Evolutionary conservation across 92 coral and sea anemone species (phyloP).

Genomic region (Phymanthus crucifer): DNA sequence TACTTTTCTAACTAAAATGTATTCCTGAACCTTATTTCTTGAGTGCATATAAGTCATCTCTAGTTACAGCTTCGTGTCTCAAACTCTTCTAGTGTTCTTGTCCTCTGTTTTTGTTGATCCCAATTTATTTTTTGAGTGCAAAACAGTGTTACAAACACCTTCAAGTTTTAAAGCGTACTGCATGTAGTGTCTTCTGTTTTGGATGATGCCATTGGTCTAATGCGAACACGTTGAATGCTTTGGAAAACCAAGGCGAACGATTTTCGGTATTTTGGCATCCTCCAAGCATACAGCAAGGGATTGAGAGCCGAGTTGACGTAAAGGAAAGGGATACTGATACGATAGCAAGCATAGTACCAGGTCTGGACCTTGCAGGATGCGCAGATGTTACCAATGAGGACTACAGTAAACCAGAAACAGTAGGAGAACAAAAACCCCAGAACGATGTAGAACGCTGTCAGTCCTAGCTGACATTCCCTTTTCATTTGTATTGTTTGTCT

Average conservation of each 20-base stretch:
- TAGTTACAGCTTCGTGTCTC: not conserved
- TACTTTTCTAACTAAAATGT: too few species aligned
- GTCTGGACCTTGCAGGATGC: not conserved
- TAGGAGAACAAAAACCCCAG: slow-evolving; percentile 50
- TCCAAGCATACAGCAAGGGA: slow-evolving; percentile 61
- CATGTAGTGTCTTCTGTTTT: too few species aligned
- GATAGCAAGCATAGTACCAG: slow-evolving; percentile 56
- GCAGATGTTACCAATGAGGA: slow-evolving; percentile 5
- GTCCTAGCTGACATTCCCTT: slow-evolving; percentile 13
- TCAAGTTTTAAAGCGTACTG: too few species aligned
- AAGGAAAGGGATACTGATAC: slow-evolving; percentile 51
- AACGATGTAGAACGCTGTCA: slow-evolving; percentile 27
- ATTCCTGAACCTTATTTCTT: not conserved
- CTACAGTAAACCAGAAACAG: slow-evolving; percentile 34
- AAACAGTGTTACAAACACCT: too few species aligned
- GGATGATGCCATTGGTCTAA: too few species aligned
- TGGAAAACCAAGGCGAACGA: slow-evolving; percentile 17
- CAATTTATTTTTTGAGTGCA: too few species aligned
- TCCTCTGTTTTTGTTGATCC: not conserved
- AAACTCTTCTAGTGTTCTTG: not conserved
- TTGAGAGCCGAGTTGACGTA: slow-evolving; percentile 55
- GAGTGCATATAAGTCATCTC: not conserved
- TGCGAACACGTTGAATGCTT: not conserved
- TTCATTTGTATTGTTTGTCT: slow-evolving; percentile 7
- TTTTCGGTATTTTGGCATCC: slow-evolving; percentile 46